These are phyloP conservation scores for Mionectes olivaceus DNA, from an alignment of 2,797 vertebrate species.

Conservation along the genomic window DNA sequence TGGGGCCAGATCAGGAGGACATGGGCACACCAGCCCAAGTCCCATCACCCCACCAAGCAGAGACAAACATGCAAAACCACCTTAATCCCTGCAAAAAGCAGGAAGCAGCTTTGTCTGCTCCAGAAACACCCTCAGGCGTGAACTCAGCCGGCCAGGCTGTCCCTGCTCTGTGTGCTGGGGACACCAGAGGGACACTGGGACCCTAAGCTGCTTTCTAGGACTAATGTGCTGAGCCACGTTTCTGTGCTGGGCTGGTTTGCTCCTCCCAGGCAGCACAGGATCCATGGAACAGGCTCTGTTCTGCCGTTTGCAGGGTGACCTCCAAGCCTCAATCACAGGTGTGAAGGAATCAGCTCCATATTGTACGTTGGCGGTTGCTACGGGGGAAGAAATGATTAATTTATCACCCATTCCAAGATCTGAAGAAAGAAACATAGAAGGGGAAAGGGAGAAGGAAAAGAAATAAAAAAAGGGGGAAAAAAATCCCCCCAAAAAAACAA, in stretches of 20 bases:
- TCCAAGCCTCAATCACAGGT: background rate
- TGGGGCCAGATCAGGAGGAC: background rate
- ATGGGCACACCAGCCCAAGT: background rate
- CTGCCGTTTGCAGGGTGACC: background rate
- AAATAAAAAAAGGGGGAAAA: background rate
- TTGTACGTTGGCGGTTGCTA: background rate
- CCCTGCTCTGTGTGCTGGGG: background rate
- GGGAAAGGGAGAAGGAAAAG: background rate
- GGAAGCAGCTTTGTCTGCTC: background rate
- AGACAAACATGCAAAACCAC: background rate
- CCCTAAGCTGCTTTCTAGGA: background rate
- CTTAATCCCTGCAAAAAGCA: background rate
- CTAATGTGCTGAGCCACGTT: background rate
- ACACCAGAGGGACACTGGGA: accelerated
- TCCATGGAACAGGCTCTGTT: accelerated
- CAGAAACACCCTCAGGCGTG: accelerated
- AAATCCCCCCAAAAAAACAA: too few species aligned
- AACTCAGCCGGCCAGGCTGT: background rate
- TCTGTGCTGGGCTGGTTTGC: background rate
- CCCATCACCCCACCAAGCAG: background rate
- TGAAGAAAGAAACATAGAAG: slow-evolving; percentile 20
- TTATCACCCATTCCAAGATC: slow-evolving; percentile 38
- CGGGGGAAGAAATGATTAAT: slow-evolving; percentile 41
- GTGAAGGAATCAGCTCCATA: background rate
- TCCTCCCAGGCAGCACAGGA: background rate